A percentile compares a stretch with the other conserved stretches of the same genome.
These are phyloP conservation scores for Hedychridium roseum DNA, from an alignment of 2,888 invertebrate species.

Conservation along the genomic window DNA sequence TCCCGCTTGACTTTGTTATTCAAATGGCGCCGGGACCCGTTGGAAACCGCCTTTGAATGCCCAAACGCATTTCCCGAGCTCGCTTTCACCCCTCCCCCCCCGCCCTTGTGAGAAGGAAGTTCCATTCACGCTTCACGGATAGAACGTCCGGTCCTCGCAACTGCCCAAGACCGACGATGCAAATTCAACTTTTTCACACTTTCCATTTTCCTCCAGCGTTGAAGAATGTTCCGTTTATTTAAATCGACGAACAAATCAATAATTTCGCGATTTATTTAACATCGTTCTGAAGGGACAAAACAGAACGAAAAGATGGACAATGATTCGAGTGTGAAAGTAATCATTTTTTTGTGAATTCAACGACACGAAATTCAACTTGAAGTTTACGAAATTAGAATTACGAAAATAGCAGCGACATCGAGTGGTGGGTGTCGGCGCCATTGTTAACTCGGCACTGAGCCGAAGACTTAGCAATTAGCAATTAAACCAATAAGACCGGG, in stretches of 20 bases:
- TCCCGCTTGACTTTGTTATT: constrained; percentile 56
- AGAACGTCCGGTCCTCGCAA: constrained; percentile 25
- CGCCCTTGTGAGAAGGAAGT: constrained; percentile 15
- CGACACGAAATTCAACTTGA: neutral
- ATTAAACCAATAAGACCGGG: constrained; percentile 60
- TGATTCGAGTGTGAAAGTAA: too few species aligned
- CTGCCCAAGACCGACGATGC: neutral
- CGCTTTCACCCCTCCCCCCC: constrained; percentile 9
- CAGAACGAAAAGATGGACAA: too few species aligned
- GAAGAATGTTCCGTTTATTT: neutral
- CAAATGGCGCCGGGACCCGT: constrained; percentile 43
- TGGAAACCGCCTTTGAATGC: constrained; percentile 46
- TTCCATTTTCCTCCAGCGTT: neutral
- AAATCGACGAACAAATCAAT: neutral
- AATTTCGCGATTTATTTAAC: constrained; percentile 1
- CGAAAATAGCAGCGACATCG: constrained; percentile 36
- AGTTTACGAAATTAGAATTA: too few species aligned
- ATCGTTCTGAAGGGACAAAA: too few species aligned
- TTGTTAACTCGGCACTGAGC: constrained; percentile 25
- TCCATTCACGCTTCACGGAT: constrained; percentile 35
- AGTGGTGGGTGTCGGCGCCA: constrained; percentile 40
- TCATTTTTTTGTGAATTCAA: neutral
- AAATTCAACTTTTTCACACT: neutral
- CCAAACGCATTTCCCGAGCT: constrained; percentile 30
- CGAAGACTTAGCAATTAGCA: constrained; percentile 57